These are phyloP conservation scores for Monopis laevigella DNA, from an alignment of 2,888 invertebrate genomes.

Conservation along the genomic window DNA sequence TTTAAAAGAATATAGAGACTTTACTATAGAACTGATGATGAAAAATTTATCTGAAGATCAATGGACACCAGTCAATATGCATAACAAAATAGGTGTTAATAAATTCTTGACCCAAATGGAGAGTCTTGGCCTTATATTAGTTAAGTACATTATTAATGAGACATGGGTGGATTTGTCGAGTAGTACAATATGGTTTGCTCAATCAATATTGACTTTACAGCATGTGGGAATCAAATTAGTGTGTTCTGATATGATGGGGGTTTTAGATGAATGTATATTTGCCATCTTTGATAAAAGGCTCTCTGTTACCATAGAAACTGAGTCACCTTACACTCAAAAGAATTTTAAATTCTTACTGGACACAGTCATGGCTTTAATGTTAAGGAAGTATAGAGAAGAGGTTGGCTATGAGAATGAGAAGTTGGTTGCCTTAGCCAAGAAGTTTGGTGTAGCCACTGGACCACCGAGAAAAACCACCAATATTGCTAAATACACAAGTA, in stretches of 20 bases:
- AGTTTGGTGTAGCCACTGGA: constrained; percentile 60
- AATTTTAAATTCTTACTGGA: constrained; percentile 77
- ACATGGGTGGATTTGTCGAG: constrained; percentile 79
- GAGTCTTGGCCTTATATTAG: constrained; percentile 73
- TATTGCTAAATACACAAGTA: constrained; percentile 75
- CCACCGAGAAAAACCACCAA: constrained; percentile 69
- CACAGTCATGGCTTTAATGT: constrained; percentile 70
- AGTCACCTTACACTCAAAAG: constrained; percentile 62
- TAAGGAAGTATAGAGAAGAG: constrained; percentile 69
- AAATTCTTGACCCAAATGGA: constrained; percentile 77
- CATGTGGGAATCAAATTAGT: constrained; percentile 81
- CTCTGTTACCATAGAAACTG: constrained; percentile 55
- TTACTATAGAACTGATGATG: constrained; percentile 84
- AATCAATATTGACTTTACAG: constrained; percentile 76
- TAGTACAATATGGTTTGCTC: constrained; percentile 83
- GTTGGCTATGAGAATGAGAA: constrained; percentile 68
- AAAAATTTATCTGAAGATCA: constrained; percentile 80
- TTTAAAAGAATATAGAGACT: constrained; percentile 81
- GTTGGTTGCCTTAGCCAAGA: constrained; percentile 57
- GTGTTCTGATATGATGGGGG: constrained; percentile 77
- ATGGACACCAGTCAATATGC: constrained; percentile 86
- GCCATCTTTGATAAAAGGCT: constrained; percentile 81
- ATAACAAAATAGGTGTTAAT: constrained; percentile 74
- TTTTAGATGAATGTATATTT: constrained; percentile 76
- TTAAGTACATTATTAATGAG: constrained; percentile 70